Evolutionary conservation across 1,140 invertebrate genomes (phyloP).

Genomic region (Belonocnema kinseyi): DNA sequence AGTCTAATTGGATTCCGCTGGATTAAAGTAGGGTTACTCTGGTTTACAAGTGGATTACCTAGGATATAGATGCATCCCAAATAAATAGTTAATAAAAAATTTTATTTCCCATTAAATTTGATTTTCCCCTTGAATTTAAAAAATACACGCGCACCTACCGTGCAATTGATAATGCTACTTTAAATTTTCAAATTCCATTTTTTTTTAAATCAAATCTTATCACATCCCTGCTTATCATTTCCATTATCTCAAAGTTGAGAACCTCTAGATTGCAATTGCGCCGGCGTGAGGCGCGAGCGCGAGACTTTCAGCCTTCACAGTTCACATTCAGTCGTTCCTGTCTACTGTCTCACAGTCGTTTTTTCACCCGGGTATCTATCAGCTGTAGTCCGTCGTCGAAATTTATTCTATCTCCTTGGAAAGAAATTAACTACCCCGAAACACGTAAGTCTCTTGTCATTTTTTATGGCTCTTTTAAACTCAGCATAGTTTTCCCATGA

Average conservation of each 20-base stretch:
- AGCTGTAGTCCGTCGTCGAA: neutral
- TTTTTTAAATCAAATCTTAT: neutral
- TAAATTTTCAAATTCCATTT: no score
- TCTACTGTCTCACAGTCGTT: slow-evolving; percentile 9
- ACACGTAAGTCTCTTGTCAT: neutral
- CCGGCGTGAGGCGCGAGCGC: slow-evolving; percentile 19
- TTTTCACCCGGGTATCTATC: slow-evolving; percentile 11
- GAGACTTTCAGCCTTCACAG: slow-evolving; percentile 7
- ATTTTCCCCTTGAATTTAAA: no score
- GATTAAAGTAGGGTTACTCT: no score
- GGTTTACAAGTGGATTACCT: no score
- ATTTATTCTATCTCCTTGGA: slow-evolving; percentile 1
- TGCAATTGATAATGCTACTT: no score
- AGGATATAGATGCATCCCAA: no score
- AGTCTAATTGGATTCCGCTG: no score
- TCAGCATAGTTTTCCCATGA: neutral
- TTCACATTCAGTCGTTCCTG: neutral
- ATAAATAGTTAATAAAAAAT: no score
- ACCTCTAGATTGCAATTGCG: slow-evolving; percentile 3
- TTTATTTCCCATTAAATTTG: no score
- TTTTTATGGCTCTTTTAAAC: neutral
- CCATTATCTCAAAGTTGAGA: slow-evolving; percentile 15
- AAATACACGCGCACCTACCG: no score
- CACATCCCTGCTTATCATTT: neutral
- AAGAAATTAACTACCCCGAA: neutral